Percentiles rank a stretch among this genome's conserved stretches.
Evolutionary conservation across 2,888 invertebrate genomes (phyloP).

Genomic region (Meliscaeva auricollis): DNA sequence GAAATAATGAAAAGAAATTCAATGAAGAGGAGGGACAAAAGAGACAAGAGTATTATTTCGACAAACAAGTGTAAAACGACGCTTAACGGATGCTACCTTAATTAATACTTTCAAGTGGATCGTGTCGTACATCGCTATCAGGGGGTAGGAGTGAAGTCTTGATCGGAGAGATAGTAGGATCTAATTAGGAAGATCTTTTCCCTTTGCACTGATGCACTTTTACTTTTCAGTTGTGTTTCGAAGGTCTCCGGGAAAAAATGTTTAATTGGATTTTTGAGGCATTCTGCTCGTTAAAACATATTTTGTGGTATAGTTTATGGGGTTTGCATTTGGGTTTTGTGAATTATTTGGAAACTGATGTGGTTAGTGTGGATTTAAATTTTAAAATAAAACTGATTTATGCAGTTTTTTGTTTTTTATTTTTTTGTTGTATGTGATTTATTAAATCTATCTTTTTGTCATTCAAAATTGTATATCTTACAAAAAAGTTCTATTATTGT

Average conservation of each 20-base stretch:
- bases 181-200: conserved; percentile 50
- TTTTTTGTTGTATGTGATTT: too few species aligned
- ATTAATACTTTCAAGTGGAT: conserved; percentile 57
- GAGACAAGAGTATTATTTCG: background rate
- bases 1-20: conserved; percentile 39
- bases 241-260: conserved; percentile 54
- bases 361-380: conserved; percentile 24
- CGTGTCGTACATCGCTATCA: conserved; percentile 12
- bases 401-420: background rate
- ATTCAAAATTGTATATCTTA: too few species aligned
- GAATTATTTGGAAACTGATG: conserved; percentile 4
- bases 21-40: too few species aligned
- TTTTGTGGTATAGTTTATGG: conserved; percentile 47
- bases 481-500: too few species aligned
- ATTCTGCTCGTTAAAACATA: conserved; percentile 23
- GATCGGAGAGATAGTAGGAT: conserved; percentile 60
- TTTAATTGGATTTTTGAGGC: conserved; percentile 49
- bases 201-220: conserved; percentile 10
- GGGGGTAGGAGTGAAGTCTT: conserved; percentile 3
- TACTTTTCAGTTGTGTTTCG: conserved; percentile 66
- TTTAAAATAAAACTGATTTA: background rate
- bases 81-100: conserved; percentile 69
- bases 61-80: conserved; percentile 60
- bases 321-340: conserved; percentile 40
- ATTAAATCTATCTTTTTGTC: too few species aligned